Conservation (phyloP, 2,113 vertebrate species). For the Tachysurus fulvidraco region DNA sequence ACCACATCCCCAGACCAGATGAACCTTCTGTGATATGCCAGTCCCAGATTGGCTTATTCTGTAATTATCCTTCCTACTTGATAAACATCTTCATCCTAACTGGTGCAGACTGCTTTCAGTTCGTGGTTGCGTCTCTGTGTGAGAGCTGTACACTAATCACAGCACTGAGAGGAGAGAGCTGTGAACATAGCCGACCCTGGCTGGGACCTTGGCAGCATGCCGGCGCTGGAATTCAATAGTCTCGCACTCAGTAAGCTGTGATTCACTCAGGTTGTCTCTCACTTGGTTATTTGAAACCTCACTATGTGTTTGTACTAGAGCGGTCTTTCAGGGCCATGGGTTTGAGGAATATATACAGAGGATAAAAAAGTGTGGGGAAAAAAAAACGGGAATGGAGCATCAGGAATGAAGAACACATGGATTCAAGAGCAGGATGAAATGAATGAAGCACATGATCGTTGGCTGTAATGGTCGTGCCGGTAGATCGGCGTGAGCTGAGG, state of each 20-base stretch:
- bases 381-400: not conserved
- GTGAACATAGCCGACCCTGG: slow-evolving; percentile 67
- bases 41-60: slow-evolving; percentile 60
- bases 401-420: not conserved
- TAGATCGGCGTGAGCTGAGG: not conserved
- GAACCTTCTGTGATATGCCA: slow-evolving; percentile 63
- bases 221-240: slow-evolving; percentile 58
- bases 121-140: slow-evolving; percentile 60
- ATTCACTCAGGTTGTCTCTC: slow-evolving; percentile 35
- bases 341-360: slow-evolving; percentile 22
- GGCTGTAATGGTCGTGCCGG: not conserved
- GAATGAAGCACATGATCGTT: not conserved
- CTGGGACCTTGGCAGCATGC: slow-evolving; percentile 67
- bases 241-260: slow-evolving; percentile 40
- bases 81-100: slow-evolving; percentile 60
- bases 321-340: slow-evolving; percentile 32
- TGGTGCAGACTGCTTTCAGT: slow-evolving; percentile 58
- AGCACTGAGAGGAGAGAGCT: slow-evolving; percentile 64
- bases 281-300: slow-evolving; percentile 33
- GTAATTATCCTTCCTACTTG: slow-evolving; percentile 36
- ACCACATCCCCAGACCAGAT: slow-evolving; percentile 44
- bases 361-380: not conserved
- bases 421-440: not conserved
- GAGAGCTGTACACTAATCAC: slow-evolving; percentile 55
- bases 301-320: slow-evolving; percentile 6